A percentile compares a stretch with the other conserved stretches of the same genome.
phyloP scores from a whole-genome alignment of 2,113 vertebrate species.

The Epinephelus moara region DNA sequence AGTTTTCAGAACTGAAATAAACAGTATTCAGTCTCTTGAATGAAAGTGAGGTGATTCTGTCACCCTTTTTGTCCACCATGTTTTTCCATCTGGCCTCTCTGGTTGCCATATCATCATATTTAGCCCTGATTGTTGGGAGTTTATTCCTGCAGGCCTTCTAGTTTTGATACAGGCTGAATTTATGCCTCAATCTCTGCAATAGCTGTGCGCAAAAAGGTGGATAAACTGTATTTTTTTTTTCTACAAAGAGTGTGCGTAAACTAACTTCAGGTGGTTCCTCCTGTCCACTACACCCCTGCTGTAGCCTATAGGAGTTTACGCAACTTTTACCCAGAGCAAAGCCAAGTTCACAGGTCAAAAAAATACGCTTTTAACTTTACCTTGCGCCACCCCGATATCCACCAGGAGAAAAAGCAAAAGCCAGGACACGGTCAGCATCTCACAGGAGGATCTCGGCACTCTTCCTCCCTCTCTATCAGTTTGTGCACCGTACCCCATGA shows the following conservation, averaged over 20 bases:
- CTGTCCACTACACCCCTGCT: not conserved
- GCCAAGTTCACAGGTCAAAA: conserved; percentile 43
- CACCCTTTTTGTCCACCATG: not conserved
- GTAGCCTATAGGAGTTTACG: conserved; percentile 5
- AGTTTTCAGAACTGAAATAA: not conserved
- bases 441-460: conserved; percentile 84
- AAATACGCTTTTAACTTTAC: conserved; percentile 81
- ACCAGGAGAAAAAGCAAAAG: conserved; percentile 87
- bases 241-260: not conserved
- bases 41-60: not conserved
- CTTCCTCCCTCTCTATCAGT: conserved; percentile 86
- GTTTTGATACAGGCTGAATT: not conserved
- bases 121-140: not conserved
- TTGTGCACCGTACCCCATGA: conserved; percentile 88
- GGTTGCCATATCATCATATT: not conserved
- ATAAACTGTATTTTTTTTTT: not conserved
- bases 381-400: conserved; percentile 89
- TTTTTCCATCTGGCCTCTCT: not conserved
- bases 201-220: not conserved
- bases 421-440: conserved; percentile 86
- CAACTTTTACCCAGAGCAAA: conserved; percentile 52
- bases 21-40: not conserved
- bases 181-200: not conserved
- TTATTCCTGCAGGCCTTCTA: not conserved
- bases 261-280: not conserved